Evolutionary conservation across 30 jellyfish, hydroid and myxozoan genomes (phyloP).

Genomic region (Catostylus mosaicus): DNA sequence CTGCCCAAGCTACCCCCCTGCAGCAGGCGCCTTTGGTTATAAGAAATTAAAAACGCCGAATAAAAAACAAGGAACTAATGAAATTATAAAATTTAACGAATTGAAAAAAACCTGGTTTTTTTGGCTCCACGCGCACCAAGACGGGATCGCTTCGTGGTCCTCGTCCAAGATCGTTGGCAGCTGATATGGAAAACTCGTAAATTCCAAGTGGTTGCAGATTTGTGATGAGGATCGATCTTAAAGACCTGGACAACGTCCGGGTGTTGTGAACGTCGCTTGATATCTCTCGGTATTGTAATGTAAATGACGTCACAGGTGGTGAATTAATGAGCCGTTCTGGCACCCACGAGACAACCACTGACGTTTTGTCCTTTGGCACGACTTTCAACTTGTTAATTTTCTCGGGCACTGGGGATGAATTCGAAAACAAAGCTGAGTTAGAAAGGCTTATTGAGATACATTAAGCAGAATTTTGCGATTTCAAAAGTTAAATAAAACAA

Average conservation of each 20-base stretch:
- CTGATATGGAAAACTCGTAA: conserved; percentile 22
- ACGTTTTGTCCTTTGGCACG: not conserved
- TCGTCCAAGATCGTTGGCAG: conserved; percentile 1
- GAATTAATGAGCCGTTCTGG: conserved; percentile 9
- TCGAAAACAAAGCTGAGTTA: not conserved
- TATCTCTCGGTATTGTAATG: not conserved
- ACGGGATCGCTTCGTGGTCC: conserved; percentile 38
- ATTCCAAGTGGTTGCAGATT: conserved; percentile 13
- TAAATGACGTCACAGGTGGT: conserved; percentile 28
- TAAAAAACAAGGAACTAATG: not conserved
- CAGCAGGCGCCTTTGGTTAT: too few species aligned
- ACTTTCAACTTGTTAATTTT: conserved; percentile 16
- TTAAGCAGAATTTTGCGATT: too few species aligned
- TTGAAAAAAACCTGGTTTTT: not conserved
- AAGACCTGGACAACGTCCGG: not conserved
- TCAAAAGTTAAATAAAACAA: too few species aligned
- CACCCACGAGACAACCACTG: conserved; percentile 31
- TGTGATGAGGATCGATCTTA: not conserved
- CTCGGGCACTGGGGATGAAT: conserved; percentile 19
- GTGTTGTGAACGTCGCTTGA: not conserved
- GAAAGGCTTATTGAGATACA: too few species aligned
- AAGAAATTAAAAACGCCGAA: too few species aligned
- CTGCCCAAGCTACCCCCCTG: too few species aligned
- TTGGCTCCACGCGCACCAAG: conserved; percentile 6
- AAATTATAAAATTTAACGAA: not conserved